Conservation (phyloP, 2,113 vertebrate genomes). For the Myocastor coypus region DNA sequence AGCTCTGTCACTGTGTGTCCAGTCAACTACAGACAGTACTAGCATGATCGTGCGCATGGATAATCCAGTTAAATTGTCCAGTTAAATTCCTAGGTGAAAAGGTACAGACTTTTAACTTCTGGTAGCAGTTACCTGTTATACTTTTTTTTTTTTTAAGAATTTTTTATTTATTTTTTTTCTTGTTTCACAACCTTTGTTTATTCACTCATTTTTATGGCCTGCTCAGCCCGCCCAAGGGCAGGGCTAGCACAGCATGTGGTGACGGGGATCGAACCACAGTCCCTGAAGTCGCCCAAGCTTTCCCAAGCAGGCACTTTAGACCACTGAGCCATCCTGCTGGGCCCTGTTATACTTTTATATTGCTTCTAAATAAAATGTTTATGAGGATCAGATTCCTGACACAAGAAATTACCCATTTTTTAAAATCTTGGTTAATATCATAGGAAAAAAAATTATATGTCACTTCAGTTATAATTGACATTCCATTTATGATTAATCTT, state of each 20-base stretch:
- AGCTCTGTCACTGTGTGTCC: not conserved
- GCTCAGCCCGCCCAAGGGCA: too few species aligned
- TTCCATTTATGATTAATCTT: not conserved
- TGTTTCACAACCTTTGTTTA: too few species aligned
- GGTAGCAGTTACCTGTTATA: not conserved
- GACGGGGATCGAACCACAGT: too few species aligned
- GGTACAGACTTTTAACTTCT: constrained; percentile 1
- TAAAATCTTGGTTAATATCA: not conserved
- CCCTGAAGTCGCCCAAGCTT: too few species aligned
- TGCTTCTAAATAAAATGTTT: not conserved
- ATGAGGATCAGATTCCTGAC: not conserved
- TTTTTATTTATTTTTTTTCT: too few species aligned
- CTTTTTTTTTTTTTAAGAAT: too few species aligned
- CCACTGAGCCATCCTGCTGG: too few species aligned
- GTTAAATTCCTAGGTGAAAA: constrained; percentile 36
- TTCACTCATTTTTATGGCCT: too few species aligned
- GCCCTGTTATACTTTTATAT: not conserved
- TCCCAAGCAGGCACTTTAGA: too few species aligned
- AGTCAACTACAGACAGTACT: not conserved
- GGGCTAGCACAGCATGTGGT: too few species aligned
- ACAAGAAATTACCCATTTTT: not conserved
- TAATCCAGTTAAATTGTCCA: not conserved
- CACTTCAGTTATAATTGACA: not conserved
- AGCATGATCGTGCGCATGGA: not conserved
- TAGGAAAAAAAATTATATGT: constrained; percentile 41